A percentile compares a stretch with the other conserved stretches of the same genome.
These are phyloP conservation scores for Pluvialis apricaria DNA, from an alignment of 2,113 vertebrate species.

Conservation along the genomic window DNA sequence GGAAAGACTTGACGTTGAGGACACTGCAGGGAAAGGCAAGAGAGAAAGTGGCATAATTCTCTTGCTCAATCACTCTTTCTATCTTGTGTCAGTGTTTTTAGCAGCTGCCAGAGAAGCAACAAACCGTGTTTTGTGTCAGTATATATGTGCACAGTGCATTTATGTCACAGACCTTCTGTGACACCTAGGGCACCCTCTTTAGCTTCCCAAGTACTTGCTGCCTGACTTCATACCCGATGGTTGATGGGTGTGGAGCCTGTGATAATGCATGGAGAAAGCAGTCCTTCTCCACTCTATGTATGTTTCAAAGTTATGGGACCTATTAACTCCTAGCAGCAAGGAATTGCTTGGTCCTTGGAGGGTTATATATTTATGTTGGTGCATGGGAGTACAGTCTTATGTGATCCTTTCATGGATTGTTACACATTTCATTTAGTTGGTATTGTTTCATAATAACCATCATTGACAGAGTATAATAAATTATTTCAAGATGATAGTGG, in stretches of 20 bases:
- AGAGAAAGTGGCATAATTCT: not conserved
- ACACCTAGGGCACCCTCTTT: not conserved
- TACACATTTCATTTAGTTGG: not conserved
- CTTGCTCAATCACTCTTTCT: accelerated
- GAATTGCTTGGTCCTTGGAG: not conserved
- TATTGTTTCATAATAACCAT: not conserved
- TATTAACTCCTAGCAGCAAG: not conserved
- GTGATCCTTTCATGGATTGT: not conserved
- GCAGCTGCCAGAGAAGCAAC: not conserved
- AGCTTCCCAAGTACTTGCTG: not conserved
- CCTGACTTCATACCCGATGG: not conserved
- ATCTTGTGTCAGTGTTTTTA: not conserved
- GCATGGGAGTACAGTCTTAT: not conserved
- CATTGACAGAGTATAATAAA: not conserved
- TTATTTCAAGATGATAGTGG: not conserved
- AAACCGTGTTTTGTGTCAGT: accelerated
- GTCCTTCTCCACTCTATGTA: not conserved
- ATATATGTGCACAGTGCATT: not conserved
- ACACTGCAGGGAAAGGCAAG: not conserved
- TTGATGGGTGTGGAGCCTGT: not conserved
- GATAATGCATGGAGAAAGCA: not conserved
- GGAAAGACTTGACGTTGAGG: not conserved
- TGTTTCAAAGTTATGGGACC: not conserved
- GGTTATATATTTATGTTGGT: not conserved
- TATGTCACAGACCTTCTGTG: not conserved